Evolutionary conservation across 2,888 invertebrate genomes (phyloP).

Genomic region (Sialis fuliginosa): DNA sequence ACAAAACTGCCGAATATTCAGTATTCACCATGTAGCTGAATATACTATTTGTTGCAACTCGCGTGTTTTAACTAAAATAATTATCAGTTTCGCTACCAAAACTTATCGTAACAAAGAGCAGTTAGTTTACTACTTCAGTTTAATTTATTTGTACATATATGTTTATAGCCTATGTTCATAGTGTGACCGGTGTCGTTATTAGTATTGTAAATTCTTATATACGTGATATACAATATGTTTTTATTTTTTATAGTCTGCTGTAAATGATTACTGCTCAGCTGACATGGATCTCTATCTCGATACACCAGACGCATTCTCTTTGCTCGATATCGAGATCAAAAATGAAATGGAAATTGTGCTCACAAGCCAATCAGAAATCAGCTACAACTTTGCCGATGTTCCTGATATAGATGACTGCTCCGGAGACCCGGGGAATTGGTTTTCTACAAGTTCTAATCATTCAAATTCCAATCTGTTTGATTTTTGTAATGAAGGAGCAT

Average conservation of each 20-base stretch:
- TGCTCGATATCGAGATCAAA: slow-evolving; percentile 77
- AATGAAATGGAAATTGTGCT: slow-evolving; percentile 68
- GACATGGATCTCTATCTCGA: slow-evolving; percentile 35
- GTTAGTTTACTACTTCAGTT: too few species aligned
- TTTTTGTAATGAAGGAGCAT: slow-evolving; percentile 50
- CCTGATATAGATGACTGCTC: slow-evolving; percentile 51
- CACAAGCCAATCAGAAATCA: slow-evolving; percentile 48
- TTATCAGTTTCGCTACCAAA: too few species aligned
- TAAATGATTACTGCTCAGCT: slow-evolving; percentile 18
- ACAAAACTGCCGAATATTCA: background rate
- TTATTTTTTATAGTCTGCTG: slow-evolving; percentile 7
- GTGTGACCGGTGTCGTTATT: too few species aligned
- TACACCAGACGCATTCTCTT: slow-evolving; percentile 37
- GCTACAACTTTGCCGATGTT: slow-evolving; percentile 41
- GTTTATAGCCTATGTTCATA: too few species aligned
- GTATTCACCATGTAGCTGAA: background rate
- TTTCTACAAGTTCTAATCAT: slow-evolving; percentile 28
- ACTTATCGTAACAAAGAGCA: too few species aligned
- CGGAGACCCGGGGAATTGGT: slow-evolving; percentile 37
- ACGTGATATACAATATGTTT: background rate
- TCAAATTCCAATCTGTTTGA: slow-evolving; percentile 49
- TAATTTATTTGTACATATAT: too few species aligned
- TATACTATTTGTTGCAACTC: background rate
- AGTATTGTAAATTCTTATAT: too few species aligned
- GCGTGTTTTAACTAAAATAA: too few species aligned